phyloP scores from a whole-genome alignment of 2,113 vertebrate genomes.

The Spea bombifrons region DNA sequence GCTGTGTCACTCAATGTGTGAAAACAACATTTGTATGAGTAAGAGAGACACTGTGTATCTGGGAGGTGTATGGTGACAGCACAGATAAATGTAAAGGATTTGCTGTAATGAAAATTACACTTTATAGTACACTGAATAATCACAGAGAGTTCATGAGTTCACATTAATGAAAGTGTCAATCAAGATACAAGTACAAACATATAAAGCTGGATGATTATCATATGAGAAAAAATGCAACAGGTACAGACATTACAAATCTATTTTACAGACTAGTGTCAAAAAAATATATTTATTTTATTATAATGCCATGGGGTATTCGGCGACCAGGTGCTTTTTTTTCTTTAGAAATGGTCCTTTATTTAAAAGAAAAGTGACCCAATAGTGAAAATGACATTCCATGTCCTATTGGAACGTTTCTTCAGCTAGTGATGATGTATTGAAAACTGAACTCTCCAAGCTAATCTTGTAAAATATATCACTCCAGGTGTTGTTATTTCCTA shows the following conservation, averaged over 20 bases:
- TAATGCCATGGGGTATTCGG: too few relatives aligned
- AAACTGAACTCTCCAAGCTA: too few relatives aligned
- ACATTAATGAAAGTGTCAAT: slow-evolving; percentile 11
- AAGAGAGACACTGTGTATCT: background rate
- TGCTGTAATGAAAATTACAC: background rate
- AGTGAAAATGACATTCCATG: too few relatives aligned
- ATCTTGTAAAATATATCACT: too few relatives aligned
- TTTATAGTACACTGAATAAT: background rate
- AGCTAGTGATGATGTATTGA: too few relatives aligned
- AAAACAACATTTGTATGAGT: too few relatives aligned
- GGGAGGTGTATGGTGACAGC: background rate
- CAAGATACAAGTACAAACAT: slow-evolving; percentile 23
- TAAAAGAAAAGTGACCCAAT: too few relatives aligned
- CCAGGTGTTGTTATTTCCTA: too few relatives aligned
- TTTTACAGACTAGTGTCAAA: background rate
- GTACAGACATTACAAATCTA: background rate
- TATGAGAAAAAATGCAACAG: slow-evolving; percentile 15
- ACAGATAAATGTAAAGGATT: background rate
- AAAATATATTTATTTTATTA: background rate
- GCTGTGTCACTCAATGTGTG: too few relatives aligned
- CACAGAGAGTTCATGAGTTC: slow-evolving; percentile 10
- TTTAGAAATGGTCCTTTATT: too few relatives aligned
- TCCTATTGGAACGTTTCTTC: too few relatives aligned
- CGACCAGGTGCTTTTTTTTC: too few relatives aligned
- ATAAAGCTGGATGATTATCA: slow-evolving; percentile 2